Percentiles rank a stretch among this genome's conserved stretches.
phyloP scores from a whole-genome alignment of 2,113 vertebrate genomes.

The Nothoprocta pentlandii region DNA sequence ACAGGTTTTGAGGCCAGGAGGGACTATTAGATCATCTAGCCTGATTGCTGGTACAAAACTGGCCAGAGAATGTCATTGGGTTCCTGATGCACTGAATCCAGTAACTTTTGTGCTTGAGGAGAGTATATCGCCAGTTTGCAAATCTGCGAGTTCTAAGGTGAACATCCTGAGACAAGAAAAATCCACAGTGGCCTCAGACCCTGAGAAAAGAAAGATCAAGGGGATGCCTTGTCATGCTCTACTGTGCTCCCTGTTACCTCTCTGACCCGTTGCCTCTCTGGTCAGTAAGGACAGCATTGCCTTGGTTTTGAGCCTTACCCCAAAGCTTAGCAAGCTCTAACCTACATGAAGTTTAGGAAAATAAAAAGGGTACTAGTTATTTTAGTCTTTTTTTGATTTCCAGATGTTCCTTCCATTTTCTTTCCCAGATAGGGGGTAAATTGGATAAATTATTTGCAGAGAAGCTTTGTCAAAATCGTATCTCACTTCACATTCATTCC shows the following conservation, averaged over 20 bases:
- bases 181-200: not conserved
- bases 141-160: not conserved
- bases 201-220: not conserved
- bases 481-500: constrained; percentile 19
- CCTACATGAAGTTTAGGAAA: not conserved
- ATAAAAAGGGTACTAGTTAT: not conserved
- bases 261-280: not conserved
- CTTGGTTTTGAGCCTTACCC: not conserved
- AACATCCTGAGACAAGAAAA: constrained; percentile 3
- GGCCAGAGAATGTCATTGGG: not conserved
- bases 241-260: not conserved
- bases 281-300: not conserved
- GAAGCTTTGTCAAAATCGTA: not conserved
- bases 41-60: not conserved
- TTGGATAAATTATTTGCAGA: constrained; percentile 23
- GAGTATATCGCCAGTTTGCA: not conserved
- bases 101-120: not conserved
- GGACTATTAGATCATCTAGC: not conserved
- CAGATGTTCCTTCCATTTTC: constrained; percentile 3
- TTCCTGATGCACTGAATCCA: not conserved
- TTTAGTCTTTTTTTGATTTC: not conserved
- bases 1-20: not conserved
- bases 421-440: not conserved
- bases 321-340: not conserved
- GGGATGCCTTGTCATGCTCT: not conserved